Conservation (phyloP, 2,888 invertebrate genomes). For the Hypsopygia costalis region DNA sequence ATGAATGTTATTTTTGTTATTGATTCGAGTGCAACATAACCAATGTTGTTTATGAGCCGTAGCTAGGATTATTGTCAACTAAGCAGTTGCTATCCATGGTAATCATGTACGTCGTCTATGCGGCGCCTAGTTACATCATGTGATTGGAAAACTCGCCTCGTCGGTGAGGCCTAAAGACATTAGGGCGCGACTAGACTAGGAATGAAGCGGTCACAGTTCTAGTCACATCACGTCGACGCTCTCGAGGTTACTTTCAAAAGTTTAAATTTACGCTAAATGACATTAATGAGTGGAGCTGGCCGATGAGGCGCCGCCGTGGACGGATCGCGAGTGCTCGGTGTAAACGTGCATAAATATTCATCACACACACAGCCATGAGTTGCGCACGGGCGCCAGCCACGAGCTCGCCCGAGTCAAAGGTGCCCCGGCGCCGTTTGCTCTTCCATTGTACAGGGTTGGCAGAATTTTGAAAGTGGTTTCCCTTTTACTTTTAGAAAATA, state of each 20-base stretch:
- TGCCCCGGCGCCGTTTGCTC: slow-evolving; percentile 41
- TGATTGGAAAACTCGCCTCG: slow-evolving; percentile 66
- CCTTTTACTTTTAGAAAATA: too few species aligned
- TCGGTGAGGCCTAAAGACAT: slow-evolving; percentile 48
- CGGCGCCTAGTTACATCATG: slow-evolving; percentile 73
- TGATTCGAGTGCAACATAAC: background rate
- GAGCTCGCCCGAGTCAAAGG: slow-evolving; percentile 16
- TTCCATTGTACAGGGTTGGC: slow-evolving; percentile 35
- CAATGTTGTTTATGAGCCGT: background rate
- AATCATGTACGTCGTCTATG: slow-evolving; percentile 40
- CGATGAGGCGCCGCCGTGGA: slow-evolving; percentile 37
- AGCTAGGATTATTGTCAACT: slow-evolving; percentile 12
- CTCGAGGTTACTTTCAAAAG: slow-evolving; percentile 62
- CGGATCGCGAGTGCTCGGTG: slow-evolving; percentile 39
- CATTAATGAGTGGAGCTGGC: slow-evolving; percentile 59
- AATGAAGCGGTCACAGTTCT: slow-evolving; percentile 39
- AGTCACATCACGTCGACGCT: slow-evolving; percentile 55
- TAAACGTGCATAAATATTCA: slow-evolving; percentile 62
- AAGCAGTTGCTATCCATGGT: slow-evolving; percentile 30
- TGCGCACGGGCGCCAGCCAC: slow-evolving; percentile 10
- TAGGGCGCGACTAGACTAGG: slow-evolving; percentile 50
- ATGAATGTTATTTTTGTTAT: slow-evolving; percentile 4
- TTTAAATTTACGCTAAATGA: slow-evolving; percentile 64
- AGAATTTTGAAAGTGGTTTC: slow-evolving; percentile 4
- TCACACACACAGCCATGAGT: slow-evolving; percentile 31